Base-by-base conservation (phyloP, 2,888 invertebrate genomes). In the Tholera decimalis region DNA sequence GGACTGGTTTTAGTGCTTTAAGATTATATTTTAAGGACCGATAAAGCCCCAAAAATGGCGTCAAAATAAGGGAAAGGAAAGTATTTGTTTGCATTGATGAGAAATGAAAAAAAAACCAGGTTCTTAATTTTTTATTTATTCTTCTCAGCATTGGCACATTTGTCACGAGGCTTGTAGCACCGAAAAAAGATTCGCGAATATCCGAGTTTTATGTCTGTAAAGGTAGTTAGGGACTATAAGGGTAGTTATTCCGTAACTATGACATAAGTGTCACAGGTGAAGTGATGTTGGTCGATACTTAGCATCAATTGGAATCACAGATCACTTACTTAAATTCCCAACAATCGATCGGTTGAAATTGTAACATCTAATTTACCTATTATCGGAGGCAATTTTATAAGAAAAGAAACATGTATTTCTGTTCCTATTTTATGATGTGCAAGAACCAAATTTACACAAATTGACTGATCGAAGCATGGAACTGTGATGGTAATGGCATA, bases 401-500 rank as follows among this genome's bases (percentile, higher is more conserved):
- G n/a, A 35, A 35, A 35, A 15, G 13, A 13, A 13, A 33, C n/a
- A 22, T 46, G 3, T 9, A 6, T 28, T 46, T 33, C 37, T n/a
- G 30, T 44, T 37, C 9, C 9, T 33, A 49, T 2, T 47, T 64
- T 49, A 15, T 37, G 24, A 54, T 33, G 24, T 63, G 9, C 49
- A 56, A 37, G 53, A 72, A 56, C 37, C 50, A 74, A 67, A 55
- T 43, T 47, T 39, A 55, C 44, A 30, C 22, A 56, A 70, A 56
- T 65, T 72, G 69, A 79, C 75, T 80, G 76, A 78, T 39, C 54
- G 60, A 75, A 64, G 62, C 61, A 55, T 67, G 65, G 61, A 61
- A 72, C 78, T 80, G 79, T 79, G 81, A 81, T 80, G 74, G 58
- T 77, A 66, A 60, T 73, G 70, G 68, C 65, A 51, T 65, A 69